phyloP scores from a whole-genome alignment of 2,113 vertebrate species.

The Hypanus sabinus region DNA sequence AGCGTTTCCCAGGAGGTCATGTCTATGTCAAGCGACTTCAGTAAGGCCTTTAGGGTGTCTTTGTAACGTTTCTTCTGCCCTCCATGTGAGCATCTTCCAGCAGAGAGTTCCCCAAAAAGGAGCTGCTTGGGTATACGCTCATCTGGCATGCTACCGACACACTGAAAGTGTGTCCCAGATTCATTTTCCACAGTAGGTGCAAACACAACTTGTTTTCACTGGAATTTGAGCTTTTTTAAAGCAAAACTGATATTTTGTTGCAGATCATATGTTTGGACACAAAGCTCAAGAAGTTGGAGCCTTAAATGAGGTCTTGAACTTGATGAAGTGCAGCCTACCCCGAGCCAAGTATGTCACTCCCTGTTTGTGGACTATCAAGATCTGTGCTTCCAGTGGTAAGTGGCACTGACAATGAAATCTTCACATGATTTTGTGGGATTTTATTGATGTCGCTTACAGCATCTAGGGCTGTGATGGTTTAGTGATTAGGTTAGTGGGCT shows the following conservation, averaged over 20 bases:
- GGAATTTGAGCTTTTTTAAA: background rate
- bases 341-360: conserved; percentile 61
- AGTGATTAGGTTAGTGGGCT: too few relatives aligned
- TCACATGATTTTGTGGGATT: background rate
- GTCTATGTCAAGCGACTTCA: too few relatives aligned
- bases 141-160: too few relatives aligned
- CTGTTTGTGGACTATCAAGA: conserved; percentile 72
- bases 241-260: conserved; percentile 33
- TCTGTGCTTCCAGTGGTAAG: conserved; percentile 72
- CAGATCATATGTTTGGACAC: conserved; percentile 74
- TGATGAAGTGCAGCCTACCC: conserved; percentile 63
- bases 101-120: too few relatives aligned
- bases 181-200: too few relatives aligned
- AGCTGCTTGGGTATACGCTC: too few relatives aligned
- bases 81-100: too few relatives aligned
- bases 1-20: too few relatives aligned
- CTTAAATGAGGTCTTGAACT: conserved; percentile 64
- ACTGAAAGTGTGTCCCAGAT: too few relatives aligned
- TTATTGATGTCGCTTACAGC: background rate
- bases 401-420: background rate
- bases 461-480: too few relatives aligned
- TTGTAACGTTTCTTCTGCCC: too few relatives aligned
- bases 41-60: too few relatives aligned
- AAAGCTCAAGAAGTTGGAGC: conserved; percentile 76
- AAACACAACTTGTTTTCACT: background rate